phyloP scores from a whole-genome alignment of 2,113 vertebrate species.

The Melospiza georgiana region DNA sequence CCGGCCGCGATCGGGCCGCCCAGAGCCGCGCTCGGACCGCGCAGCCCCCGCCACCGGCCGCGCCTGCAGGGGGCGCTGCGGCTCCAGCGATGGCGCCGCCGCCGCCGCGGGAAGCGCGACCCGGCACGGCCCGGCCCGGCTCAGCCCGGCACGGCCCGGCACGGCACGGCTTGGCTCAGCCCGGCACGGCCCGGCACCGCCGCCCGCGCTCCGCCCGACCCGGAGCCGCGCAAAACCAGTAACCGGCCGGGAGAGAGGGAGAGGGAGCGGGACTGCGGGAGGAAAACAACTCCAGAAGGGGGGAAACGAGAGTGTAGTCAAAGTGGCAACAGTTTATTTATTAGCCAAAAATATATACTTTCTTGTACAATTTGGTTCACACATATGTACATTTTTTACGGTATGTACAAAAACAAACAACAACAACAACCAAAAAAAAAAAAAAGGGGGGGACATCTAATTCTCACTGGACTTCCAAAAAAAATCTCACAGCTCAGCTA shows the following conservation, averaged over 20 bases:
- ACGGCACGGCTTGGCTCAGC: too few species aligned
- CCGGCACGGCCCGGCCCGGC: too few species aligned
- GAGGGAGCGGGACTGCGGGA: background rate
- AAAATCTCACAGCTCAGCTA: constrained; percentile 83
- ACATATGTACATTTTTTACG: constrained; percentile 97
- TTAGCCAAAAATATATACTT: constrained; percentile 99
- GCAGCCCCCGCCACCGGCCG: background rate
- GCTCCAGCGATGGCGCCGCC: constrained; percentile 78
- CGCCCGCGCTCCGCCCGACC: too few species aligned
- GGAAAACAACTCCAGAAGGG: background rate
- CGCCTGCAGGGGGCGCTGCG: constrained; percentile 93
- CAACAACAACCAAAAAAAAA: constrained; percentile 72
- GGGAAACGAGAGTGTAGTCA: constrained; percentile 69
- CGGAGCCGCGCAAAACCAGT: background rate
- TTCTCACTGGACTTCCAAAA: constrained; percentile 86
- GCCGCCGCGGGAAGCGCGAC: background rate
- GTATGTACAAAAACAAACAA: constrained; percentile 90
- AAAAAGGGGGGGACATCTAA: constrained; percentile 82
- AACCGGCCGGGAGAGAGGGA: background rate
- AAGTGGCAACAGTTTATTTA: constrained; percentile 99
- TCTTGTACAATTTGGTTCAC: constrained; percentile 99
- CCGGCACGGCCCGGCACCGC: too few species aligned
- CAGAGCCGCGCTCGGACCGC: background rate
- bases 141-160: too few species aligned
- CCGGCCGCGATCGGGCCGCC: background rate